Evolutionary conservation across 2,888 invertebrate species (phyloP).

Genomic region (Encarsia formosa): DNA sequence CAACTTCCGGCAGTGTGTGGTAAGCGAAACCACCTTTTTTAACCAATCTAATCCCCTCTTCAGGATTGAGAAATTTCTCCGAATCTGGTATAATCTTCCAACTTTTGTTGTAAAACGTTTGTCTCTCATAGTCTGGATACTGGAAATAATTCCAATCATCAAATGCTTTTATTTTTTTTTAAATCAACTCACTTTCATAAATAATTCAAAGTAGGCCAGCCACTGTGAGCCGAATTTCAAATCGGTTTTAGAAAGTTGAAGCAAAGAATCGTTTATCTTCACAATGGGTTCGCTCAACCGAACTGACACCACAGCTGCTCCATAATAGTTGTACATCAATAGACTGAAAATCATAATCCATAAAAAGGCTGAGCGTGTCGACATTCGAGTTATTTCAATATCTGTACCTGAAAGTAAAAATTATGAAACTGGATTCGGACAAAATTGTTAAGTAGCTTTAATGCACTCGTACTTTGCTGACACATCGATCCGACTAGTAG

Average conservation of each 20-base stretch:
- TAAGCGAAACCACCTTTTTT: conserved; percentile 38
- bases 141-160: no score
- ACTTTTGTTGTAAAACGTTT: conserved; percentile 14
- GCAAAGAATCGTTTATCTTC: conserved; percentile 44
- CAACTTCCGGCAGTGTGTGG: conserved; percentile 40
- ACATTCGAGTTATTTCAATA: background rate
- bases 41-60: conserved; percentile 37
- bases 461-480: conserved; percentile 36
- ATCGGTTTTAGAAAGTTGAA: conserved; percentile 35
- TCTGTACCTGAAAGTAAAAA: background rate
- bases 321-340: conserved; percentile 43
- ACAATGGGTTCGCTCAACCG: conserved; percentile 41
- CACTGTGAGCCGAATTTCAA: conserved; percentile 39
- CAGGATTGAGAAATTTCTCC: conserved; percentile 33
- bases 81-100: conserved; percentile 37
- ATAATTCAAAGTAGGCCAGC: conserved; percentile 35
- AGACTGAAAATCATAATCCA: conserved; percentile 39
- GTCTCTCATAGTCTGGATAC: no score
- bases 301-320: conserved; percentile 42
- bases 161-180: no score
- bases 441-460: background rate
- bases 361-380: conserved; percentile 14
- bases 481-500: conserved; percentile 34
- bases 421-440: background rate
- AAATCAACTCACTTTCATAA: conserved; percentile 20